Base-by-base conservation (phyloP, 2,113 vertebrate species). In the Synchiropus splendidus region DNA sequence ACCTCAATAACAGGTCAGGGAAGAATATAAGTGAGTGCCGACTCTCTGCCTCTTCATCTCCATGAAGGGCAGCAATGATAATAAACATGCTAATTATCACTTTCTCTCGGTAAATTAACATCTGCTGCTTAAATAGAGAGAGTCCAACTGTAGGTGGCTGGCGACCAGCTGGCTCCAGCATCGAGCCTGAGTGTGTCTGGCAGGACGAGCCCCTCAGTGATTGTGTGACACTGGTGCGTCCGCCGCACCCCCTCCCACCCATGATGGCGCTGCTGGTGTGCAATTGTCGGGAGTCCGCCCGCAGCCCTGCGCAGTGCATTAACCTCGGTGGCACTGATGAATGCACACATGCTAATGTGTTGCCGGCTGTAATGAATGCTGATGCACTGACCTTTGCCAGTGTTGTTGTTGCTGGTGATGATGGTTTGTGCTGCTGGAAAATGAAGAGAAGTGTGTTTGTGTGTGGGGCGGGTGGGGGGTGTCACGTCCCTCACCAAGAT, bases 401-500 rank as follows among this genome's bases (percentile, higher is more conserved):
- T 46, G 61, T 48, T 70, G 67, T 45, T 63, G 59, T 42, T 58
- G 59, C 1, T 33, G 34, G 5, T 16, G 47, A 40, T 60, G 67
- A 49, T 51, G 44, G 41, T 51, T 58, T 43, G 51, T 50, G 54
- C 54, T 39, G 49, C 21, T 35, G 36, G 36, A 13, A 43, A 44
- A 42, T 32, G 27, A 36, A n/a, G n/a, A n/a, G n/a, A n/a, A 17
- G 49, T 33, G 39, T 48, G 34, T 38, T 36, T 37, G 36, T 33
- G 42, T 50, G 16, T 33, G 18, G 27, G 38, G 30, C 31, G 40
- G 51, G 58, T 55, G 60, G 55, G 51, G 52, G 66, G 65, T 73
- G 77, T 72, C 80, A 82, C 80, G 75, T 82, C 67, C 64, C 61
- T 61, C 72, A 70, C 67, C 67, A 55, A 82, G 80, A 82, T 82